Percentiles rank a stretch among this genome's conserved stretches.
These are phyloP conservation scores for Thryonomys swinderianus DNA, from an alignment of 2,113 vertebrate genomes.

Conservation along the genomic window DNA sequence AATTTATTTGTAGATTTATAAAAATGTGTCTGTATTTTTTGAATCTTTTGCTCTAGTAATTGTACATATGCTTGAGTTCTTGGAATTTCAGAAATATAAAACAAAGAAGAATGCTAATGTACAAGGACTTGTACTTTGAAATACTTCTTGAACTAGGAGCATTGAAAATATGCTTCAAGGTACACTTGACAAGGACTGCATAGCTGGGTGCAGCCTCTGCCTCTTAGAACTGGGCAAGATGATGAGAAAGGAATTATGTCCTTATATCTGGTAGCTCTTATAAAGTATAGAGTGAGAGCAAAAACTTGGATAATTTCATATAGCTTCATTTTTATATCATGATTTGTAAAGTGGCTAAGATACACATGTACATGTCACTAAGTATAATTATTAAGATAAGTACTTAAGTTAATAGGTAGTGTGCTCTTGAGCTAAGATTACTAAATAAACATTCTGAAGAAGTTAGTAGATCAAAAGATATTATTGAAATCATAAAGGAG, in stretches of 20 bases:
- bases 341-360: not conserved
- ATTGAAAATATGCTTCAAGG: not conserved
- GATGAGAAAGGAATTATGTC: not conserved
- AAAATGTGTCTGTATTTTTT: not conserved
- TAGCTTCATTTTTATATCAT: not conserved
- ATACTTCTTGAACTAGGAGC: not conserved
- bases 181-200: not conserved
- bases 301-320: not conserved
- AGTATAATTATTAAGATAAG: not conserved
- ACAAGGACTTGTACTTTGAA: not conserved
- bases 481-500: not conserved
- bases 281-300: not conserved
- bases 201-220: not conserved
- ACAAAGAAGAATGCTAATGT: not conserved
- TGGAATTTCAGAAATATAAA: not conserved
- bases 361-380: not conserved
- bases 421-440: not conserved
- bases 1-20: not conserved
- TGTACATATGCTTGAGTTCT: not conserved
- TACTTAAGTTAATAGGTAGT: not conserved
- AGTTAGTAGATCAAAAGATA: not conserved
- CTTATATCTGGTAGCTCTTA: not conserved
- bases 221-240: not conserved
- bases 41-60: not conserved
- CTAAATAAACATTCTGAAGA: conserved; percentile 1